Evolutionary conservation across 1,140 invertebrate genomes (phyloP).

Genomic region (Plectus sambesii): DNA sequence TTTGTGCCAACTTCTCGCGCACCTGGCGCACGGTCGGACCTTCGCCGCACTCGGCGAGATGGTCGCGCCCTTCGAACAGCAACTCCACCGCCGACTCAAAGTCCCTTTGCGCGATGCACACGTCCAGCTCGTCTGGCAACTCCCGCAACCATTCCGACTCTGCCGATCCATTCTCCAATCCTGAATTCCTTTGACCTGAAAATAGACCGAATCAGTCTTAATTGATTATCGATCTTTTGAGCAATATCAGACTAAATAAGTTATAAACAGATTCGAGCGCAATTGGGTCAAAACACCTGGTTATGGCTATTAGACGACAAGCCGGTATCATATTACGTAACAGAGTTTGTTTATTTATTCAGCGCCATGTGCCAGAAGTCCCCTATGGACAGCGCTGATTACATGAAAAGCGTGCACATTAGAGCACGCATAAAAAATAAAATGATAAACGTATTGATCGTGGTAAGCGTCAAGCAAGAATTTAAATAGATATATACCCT

Average conservation of each 20-base stretch:
- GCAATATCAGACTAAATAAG: conserved; percentile 23
- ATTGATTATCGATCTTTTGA: conserved; percentile 27
- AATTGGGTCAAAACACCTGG: conserved; percentile 19
- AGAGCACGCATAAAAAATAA: too few species aligned
- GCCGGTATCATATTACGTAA: too few species aligned
- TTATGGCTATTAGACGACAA: neutral
- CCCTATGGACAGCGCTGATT: too few species aligned
- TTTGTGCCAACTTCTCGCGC: conserved; percentile 55
- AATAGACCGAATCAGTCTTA: conserved; percentile 20
- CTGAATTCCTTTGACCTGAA: conserved; percentile 24
- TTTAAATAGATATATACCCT: too few species aligned
- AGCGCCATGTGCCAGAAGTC: too few species aligned
- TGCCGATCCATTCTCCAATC: conserved; percentile 39
- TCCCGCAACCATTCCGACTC: conserved; percentile 64
- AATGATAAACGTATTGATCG: too few species aligned
- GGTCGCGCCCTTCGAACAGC: conserved; percentile 59
- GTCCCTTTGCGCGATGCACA: conserved; percentile 87
- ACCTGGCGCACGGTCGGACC: conserved; percentile 2
- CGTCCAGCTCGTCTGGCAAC: conserved; percentile 85
- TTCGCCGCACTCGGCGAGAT: neutral
- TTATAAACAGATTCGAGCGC: too few species aligned
- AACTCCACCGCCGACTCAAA: conserved; percentile 84
- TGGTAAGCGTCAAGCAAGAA: too few species aligned
- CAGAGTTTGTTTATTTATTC: too few species aligned
- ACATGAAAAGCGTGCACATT: too few species aligned